Base-by-base conservation (phyloP, 2,113 vertebrate species). In the Oreochromis spilurus region DNA sequence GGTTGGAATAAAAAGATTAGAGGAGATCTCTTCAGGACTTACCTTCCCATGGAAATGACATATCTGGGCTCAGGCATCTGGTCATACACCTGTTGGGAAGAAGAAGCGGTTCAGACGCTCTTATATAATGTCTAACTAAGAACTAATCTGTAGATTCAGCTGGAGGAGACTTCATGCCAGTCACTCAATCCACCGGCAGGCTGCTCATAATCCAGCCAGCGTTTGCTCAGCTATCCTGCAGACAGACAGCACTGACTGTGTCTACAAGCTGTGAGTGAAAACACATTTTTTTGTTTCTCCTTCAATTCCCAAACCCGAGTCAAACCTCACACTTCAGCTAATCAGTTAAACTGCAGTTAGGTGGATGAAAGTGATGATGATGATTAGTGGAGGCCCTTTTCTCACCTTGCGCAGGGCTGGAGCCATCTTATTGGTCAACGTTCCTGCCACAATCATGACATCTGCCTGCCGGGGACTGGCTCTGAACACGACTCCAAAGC, bases 21-120 rank as follows among this genome's bases (percentile, higher is more conserved):
- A 45, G 53, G 34, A 48, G 57, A 75, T 17, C 7, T 65, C 75
- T 31, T 31, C 21, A 26, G 38, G 40, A 13, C 84, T 95, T 83
- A 99, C 99, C 98, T 99, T 81, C 98, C 98, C 98, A 99, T 99
- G 86, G 98, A 99, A 58, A 99, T 96, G 1, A 99, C 99, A 0
- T 99, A 99, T 92, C 98, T 97, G 4, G 98, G 98, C 91, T 99
- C 98, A 0, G 98, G 97, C 98, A 99, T 99, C 96, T 99, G 98
- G 93, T 99, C 98, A 0, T 99, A 99, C 50, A 99, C 98, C 99
- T 99, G 94, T 60, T 10, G 65, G 85, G 91, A 11, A 11, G 43
- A 89, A 6, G 24, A 2, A 34, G 67, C 24, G 16, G 12, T 90
- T 93, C 24, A 88, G 67, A 36, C 40, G 4, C 57, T 36, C 80